Conservation (phyloP, 1,140 invertebrate species). For the Cydia pomonella region DNA sequence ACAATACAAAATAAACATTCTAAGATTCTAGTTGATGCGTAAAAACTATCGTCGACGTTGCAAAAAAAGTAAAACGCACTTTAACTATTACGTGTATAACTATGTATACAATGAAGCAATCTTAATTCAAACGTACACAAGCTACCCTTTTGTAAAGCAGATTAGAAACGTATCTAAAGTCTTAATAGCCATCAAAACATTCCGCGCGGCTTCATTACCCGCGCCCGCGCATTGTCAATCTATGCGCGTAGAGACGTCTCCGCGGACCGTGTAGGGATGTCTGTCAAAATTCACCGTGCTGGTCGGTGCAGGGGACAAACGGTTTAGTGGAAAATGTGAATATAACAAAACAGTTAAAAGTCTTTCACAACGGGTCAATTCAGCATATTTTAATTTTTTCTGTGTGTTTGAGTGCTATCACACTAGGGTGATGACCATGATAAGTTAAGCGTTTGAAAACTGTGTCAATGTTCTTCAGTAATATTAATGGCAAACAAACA, state of each 20-base stretch:
- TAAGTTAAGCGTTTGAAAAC: too few species aligned
- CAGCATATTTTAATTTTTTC: neutral
- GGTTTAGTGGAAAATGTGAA: neutral
- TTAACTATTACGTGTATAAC: too few species aligned
- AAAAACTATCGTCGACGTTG: too few species aligned
- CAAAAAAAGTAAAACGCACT: too few species aligned
- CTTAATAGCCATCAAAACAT: slow-evolving; percentile 30
- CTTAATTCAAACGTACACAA: neutral
- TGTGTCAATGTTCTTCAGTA: too few species aligned
- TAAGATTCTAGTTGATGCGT: too few species aligned
- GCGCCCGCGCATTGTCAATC: slow-evolving; percentile 51
- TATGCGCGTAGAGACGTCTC: slow-evolving; percentile 43
- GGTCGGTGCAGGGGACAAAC: slow-evolving; percentile 38
- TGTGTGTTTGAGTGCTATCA: too few species aligned
- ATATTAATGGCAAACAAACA: too few species aligned
- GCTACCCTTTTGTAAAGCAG: neutral
- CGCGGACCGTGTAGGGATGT: slow-evolving; percentile 42
- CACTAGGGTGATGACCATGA: too few species aligned
- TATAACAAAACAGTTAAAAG: neutral
- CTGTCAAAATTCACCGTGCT: slow-evolving; percentile 49
- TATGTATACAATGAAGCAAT: neutral
- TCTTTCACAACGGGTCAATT: neutral
- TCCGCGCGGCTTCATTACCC: slow-evolving; percentile 48
- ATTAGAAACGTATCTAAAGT: slow-evolving; percentile 24
- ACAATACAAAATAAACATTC: too few species aligned